These are phyloP conservation scores for Agriopis marginaria DNA, from an alignment of 2,888 invertebrate species.

Conservation along the genomic window DNA sequence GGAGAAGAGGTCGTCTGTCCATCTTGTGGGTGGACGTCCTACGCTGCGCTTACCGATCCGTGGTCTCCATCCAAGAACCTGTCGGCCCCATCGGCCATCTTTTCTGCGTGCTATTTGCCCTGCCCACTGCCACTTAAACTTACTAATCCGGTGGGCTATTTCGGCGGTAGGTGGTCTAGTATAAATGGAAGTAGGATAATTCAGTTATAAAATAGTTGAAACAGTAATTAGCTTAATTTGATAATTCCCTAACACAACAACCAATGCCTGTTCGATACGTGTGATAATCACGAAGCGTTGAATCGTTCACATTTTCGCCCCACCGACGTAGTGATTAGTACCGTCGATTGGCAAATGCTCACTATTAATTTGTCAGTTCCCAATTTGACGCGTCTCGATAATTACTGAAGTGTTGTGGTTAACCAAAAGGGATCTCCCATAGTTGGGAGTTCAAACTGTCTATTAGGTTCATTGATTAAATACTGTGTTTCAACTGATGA, in stretches of 20 bases:
- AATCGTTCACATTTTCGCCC: constrained; percentile 67
- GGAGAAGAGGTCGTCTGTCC: too few species aligned
- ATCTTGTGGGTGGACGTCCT: too few species aligned
- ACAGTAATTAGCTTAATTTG: not conserved
- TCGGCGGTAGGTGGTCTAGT: too few species aligned
- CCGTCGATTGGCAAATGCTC: constrained; percentile 59
- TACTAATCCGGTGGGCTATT: too few species aligned
- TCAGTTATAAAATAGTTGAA: too few species aligned
- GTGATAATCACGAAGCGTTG: constrained; percentile 37
- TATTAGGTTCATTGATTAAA: constrained; percentile 17
- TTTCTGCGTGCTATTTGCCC: too few species aligned
- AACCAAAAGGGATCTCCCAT: constrained; percentile 47
- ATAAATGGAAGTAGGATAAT: too few species aligned
- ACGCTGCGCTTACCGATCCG: too few species aligned
- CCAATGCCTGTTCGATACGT: constrained; percentile 2
- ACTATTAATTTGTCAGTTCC: constrained; percentile 74
- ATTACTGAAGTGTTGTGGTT: constrained; percentile 63
- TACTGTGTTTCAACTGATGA: constrained; percentile 1
- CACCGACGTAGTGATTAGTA: constrained; percentile 73
- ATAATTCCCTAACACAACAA: not conserved
- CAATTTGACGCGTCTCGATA: constrained; percentile 67
- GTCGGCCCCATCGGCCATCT: too few species aligned
- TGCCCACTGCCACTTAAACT: too few species aligned
- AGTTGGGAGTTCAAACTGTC: constrained; percentile 28
- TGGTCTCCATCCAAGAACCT: too few species aligned